These are phyloP conservation scores for Drosophila falleni DNA, from an alignment of 2,888 invertebrate species.

Conservation along the genomic window DNA sequence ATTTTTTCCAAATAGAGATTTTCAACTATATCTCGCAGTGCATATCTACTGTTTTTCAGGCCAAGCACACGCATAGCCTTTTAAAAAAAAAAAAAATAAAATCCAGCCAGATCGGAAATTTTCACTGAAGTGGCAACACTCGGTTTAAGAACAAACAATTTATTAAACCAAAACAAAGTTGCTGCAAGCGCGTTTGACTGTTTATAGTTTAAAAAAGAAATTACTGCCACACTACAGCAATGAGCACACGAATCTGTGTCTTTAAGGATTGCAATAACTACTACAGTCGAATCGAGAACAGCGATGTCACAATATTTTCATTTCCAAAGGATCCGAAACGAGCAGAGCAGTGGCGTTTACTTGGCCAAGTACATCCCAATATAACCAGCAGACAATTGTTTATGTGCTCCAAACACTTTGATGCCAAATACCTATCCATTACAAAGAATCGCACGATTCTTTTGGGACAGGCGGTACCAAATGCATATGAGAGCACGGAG, in stretches of 20 bases:
- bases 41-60: too few relatives aligned
- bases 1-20: too few relatives aligned
- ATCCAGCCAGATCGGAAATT: too few relatives aligned
- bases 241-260: conserved; percentile 62
- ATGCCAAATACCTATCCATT: conserved; percentile 67
- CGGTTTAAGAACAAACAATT: background rate
- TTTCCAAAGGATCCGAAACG: conserved; percentile 80
- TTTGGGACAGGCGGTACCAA: conserved; percentile 77
- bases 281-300: conserved; percentile 35
- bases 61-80: too few relatives aligned
- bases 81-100: too few relatives aligned
- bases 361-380: conserved; percentile 66
- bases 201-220: background rate
- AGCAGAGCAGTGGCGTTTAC: conserved; percentile 67
- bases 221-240: conserved; percentile 4
- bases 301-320: conserved; percentile 69
- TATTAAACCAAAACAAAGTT: background rate
- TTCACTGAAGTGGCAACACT: background rate
- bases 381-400: conserved; percentile 48
- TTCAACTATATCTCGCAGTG: too few relatives aligned
- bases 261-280: conserved; percentile 72
- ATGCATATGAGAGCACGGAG: conserved; percentile 43
- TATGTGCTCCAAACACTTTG: conserved; percentile 83
- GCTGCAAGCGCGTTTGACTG: background rate
- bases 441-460: conserved; percentile 73